Conservation (phyloP, 2,113 vertebrate species). For the Rhipidura dahli region DNA sequence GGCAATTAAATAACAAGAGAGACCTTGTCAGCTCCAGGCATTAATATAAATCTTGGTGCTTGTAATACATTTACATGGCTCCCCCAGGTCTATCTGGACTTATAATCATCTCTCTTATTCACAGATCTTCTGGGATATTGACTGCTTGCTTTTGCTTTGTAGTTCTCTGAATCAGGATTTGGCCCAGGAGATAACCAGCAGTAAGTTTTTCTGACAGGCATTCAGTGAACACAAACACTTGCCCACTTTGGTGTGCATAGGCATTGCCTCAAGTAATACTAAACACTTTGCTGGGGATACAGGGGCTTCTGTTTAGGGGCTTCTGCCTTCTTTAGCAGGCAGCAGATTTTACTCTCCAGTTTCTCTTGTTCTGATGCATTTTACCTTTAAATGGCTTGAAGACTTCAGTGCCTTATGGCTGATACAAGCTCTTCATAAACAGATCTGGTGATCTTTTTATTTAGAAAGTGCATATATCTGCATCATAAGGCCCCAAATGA, state of each 20-base stretch:
- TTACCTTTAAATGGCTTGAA: background rate
- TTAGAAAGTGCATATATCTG: background rate
- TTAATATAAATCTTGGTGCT: constrained; percentile 41
- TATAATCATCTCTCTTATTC: background rate
- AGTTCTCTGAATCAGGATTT: background rate
- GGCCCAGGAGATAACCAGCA: background rate
- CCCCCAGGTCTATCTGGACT: background rate
- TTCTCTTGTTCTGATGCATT: background rate
- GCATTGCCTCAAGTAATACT: background rate
- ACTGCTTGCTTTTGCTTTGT: background rate
- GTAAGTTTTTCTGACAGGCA: background rate
- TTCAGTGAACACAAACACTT: background rate
- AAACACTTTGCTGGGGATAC: background rate
- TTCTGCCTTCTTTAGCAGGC: no score
- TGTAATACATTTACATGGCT: constrained; percentile 7
- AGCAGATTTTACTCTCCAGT: background rate
- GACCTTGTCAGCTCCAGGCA: constrained; percentile 41
- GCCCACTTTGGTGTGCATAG: background rate
- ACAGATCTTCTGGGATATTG: background rate
- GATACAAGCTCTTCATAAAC: background rate
- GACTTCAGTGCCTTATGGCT: background rate
- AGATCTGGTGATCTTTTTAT: background rate
- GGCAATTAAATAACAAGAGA: constrained; percentile 43
- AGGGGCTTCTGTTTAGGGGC: background rate
- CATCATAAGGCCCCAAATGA: background rate